These are phyloP conservation scores for Schizotus pectinicornis DNA, from an alignment of 2,888 invertebrate species.

Conservation along the genomic window DNA sequence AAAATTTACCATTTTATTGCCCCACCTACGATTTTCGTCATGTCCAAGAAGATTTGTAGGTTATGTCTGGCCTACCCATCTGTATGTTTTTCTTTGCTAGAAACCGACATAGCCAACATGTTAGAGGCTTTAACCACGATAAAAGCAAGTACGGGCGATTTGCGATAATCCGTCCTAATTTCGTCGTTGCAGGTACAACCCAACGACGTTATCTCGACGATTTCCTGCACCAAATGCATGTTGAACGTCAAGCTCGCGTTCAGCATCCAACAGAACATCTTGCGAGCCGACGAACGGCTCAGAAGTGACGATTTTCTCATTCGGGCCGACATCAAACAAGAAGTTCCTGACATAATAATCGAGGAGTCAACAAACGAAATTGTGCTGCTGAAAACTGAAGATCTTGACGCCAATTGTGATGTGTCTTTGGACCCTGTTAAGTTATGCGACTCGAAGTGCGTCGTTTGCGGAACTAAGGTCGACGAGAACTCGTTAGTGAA, in stretches of 20 bases:
- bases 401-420: too few relatives aligned
- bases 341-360: conserved; percentile 7
- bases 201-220: conserved; percentile 26
- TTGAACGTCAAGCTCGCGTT: conserved; percentile 42
- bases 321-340: conserved; percentile 10
- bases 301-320: conserved; percentile 9
- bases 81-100: conserved; percentile 39
- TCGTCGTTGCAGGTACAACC: conserved; percentile 16
- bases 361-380: not conserved
- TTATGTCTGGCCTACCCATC: conserved; percentile 42
- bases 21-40: not conserved
- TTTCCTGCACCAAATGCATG: conserved; percentile 42
- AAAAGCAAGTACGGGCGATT: conserved; percentile 41
- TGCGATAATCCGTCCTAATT: too few relatives aligned
- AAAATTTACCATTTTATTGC: too few relatives aligned
- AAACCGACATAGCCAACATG: conserved; percentile 39
- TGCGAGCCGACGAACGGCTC: conserved; percentile 36
- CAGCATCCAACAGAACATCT: conserved; percentile 41
- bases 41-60: conserved; percentile 35
- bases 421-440: not conserved
- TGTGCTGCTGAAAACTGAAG: too few relatives aligned
- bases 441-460: conserved; percentile 8
- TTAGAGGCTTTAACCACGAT: conserved; percentile 45
- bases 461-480: conserved; percentile 7
- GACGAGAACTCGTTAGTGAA: conserved; percentile 4